These are phyloP conservation scores for Palloptera scutellata DNA, from an alignment of 2,888 invertebrate genomes.

Conservation along the genomic window DNA sequence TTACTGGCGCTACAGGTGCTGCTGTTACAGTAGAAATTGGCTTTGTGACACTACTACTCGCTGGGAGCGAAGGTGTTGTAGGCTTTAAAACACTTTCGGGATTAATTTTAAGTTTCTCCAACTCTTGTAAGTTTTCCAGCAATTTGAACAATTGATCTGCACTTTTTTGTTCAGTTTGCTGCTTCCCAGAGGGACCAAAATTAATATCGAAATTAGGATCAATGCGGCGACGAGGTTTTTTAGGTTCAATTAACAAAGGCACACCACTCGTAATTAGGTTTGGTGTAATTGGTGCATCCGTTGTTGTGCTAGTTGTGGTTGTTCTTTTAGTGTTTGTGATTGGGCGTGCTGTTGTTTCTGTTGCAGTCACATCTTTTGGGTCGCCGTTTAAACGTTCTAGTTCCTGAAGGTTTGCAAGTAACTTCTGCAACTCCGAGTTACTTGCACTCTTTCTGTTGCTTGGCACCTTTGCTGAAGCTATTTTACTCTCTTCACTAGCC, in stretches of 20 bases:
- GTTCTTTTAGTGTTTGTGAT: constrained; percentile 37
- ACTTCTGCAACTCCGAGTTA: constrained; percentile 62
- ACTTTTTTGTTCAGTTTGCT: constrained; percentile 42
- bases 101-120: constrained; percentile 56
- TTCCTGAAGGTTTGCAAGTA: constrained; percentile 65
- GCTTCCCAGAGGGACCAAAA: constrained; percentile 50
- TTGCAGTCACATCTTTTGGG: constrained; percentile 26
- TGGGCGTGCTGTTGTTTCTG: constrained; percentile 23
- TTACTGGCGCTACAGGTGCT: background rate
- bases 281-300: constrained; percentile 36
- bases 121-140: constrained; percentile 63
- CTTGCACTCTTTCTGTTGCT: constrained; percentile 26
- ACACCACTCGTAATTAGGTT: constrained; percentile 53
- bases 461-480: constrained; percentile 52
- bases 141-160: constrained; percentile 64
- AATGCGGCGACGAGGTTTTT: constrained; percentile 55
- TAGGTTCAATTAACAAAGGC: constrained; percentile 52
- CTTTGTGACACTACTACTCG: background rate
- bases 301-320: constrained; percentile 39
- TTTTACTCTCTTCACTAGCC: constrained; percentile 50
- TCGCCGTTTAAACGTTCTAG: constrained; percentile 53
- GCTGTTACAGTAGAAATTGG: background rate
- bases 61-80: constrained; percentile 22
- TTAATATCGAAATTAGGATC: constrained; percentile 57
- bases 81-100: constrained; percentile 51